Base-by-base conservation (phyloP, 2,888 invertebrate genomes). In the Alcis repandata region DNA sequence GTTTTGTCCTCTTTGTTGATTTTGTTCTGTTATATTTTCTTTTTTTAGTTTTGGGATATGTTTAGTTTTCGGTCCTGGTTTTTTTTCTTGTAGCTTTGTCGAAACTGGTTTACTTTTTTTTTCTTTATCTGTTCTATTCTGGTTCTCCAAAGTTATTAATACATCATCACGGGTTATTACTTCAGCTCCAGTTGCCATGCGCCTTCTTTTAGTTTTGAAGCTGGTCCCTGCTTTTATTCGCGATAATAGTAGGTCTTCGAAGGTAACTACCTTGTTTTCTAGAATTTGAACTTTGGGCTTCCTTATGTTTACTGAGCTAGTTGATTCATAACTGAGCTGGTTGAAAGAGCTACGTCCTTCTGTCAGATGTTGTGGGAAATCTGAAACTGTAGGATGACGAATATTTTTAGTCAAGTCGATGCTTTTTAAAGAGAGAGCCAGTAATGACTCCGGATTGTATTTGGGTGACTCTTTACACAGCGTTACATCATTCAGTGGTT, bases 161-260 rank as follows among this genome's bases (percentile, higher is more conserved):
- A 59, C 59, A 52, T 59, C 59, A 32, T 59, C 59, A 59, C 59
- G 59, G 15, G 59, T 59, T 59, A 59, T 59, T 27, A 61, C 61
- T 54, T 61, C 61, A 38, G 61, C 61, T 40, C 61, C 61, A 57
- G 43, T 58, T 51, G 63, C 56, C 36, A 57, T 40, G 8, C 63
- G 56, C 22, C 17, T 61, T 57, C 22, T 63, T 48, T 54, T 61
- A 32, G 54, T 61, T 61, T 61, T 61, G 48, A 27, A 48, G 56
- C 59, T 63, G 52, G 63, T 68, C 10, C 64, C 68, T 56, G 64
- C 64, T 62, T 68, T 68, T 33, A 68, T 62, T 51, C 49, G 59
- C 64, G 54, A 46, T 22, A 68, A 48, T 48, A 63, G 38, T 49
- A 63, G 52, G 20, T 68, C 60, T 68, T 68, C 63, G 58, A 68